Evolutionary conservation across 2,888 invertebrate species (phyloP), one percentile per base, ranked within the genome.

Genomic region (Andrena dorsata): DNA sequence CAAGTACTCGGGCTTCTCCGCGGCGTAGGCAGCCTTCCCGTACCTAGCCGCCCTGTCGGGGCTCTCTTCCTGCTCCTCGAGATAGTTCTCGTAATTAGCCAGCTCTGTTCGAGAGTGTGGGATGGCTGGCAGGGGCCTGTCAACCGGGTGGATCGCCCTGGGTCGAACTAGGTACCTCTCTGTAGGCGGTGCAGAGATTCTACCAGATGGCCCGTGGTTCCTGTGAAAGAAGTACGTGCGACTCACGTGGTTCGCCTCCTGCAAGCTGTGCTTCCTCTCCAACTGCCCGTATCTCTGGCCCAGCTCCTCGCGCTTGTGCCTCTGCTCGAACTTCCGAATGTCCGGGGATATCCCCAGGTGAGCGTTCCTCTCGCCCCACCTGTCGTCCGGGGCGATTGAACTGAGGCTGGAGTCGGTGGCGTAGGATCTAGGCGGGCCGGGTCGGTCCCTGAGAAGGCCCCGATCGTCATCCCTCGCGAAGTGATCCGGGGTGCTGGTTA

Each of bases 61-160:
- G 3, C 28, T 71, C 30, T 64, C 75, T 2, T 69, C 28, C 0
- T 69, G 47, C 8, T 79, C 85, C 16, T 90, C 89, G n/a, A 88
- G 82, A 53, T 90, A 90, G 80, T 92, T 92, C 53, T 90, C 90
- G 61, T 91, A 92, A 56, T 87, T 89, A 0, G 88, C 84, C 41
- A 91, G 84, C 53, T 92, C 92, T 1, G 91, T 61, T 51, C 89
- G 90, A 4, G 93, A 92, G 6, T 66, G 84, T 0, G 93, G 93
- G 71, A 93, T 93, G 1, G 92, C 93, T 0, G 93, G 93, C 2
- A 93, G 79, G 0, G 93, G 93, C n/a, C 93, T 88, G 65, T 93
- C 93, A 1, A 93, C 82, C 6, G 93, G 93, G 74, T 92, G 92
- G 13, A 93, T 89, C 0, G 90, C 92, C 35, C 92, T 88, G 0